Percentiles rank a stretch among this genome's conserved stretches.
phyloP scores from a whole-genome alignment of 1,140 invertebrate genomes.

The Panagrolaimus sp. region DNA sequence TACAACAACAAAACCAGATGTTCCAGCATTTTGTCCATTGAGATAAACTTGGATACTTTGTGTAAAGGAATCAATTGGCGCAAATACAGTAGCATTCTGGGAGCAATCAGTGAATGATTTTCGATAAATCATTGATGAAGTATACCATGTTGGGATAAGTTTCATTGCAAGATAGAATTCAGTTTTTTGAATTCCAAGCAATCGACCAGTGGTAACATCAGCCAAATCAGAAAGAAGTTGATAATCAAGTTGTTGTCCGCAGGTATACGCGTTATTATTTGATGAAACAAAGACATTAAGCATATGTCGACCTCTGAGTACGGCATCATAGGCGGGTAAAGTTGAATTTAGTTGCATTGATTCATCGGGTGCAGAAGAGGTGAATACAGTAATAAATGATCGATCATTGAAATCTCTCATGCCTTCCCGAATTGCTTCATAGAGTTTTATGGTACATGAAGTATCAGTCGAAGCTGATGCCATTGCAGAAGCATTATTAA shows the following conservation, averaged over 20 bases:
- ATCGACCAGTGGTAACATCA: background rate
- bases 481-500: background rate
- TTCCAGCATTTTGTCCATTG: background rate
- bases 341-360: background rate
- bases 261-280: background rate
- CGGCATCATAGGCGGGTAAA: background rate
- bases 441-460: background rate
- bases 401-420: background rate
- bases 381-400: constrained; percentile 2
- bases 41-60: background rate
- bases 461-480: background rate
- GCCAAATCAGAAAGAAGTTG: background rate
- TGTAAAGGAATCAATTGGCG: constrained; percentile 6
- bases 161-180: constrained; percentile 12
- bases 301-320: background rate
- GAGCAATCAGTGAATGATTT: background rate
- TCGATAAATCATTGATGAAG: background rate
- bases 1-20: background rate
- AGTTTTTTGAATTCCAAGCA: background rate
- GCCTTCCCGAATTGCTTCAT: background rate
- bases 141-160: constrained; percentile 9
- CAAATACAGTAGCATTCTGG: background rate
- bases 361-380: constrained; percentile 4
- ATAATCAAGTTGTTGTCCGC: background rate
- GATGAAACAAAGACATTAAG: background rate